phyloP scores from a whole-genome alignment of 2,113 vertebrate species.

The Takifugu flavidus region DNA sequence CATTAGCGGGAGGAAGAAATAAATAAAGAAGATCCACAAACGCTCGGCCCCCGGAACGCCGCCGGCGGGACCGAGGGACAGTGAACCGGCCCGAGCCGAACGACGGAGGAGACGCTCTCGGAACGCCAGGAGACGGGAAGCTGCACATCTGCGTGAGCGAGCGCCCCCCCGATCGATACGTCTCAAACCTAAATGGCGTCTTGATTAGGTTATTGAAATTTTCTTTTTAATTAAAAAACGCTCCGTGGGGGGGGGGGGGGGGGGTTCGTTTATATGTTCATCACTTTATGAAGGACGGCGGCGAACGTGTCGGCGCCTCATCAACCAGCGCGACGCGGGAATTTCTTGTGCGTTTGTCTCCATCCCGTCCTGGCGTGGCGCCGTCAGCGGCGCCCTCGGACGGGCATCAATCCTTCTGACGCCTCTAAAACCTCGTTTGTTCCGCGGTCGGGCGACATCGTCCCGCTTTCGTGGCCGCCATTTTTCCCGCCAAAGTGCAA shows the following conservation, averaged over 20 bases:
- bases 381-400: slow-evolving; percentile 39
- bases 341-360: slow-evolving; percentile 46
- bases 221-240: slow-evolving; percentile 76
- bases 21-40: not conserved
- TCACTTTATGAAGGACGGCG: slow-evolving; percentile 31
- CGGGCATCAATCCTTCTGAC: slow-evolving; percentile 46
- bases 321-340: slow-evolving; percentile 49
- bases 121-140: slow-evolving; percentile 64
- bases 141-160: slow-evolving; percentile 67
- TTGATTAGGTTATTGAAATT: slow-evolving; percentile 74
- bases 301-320: slow-evolving; percentile 33
- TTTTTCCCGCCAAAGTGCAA: not conserved
- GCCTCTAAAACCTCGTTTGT: slow-evolving; percentile 27
- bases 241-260: slow-evolving; percentile 28
- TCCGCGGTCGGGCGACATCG: slow-evolving; percentile 2
- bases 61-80: slow-evolving; percentile 23
- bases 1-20: slow-evolving; percentile 47
- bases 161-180: slow-evolving; percentile 57
- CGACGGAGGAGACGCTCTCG: slow-evolving; percentile 56
- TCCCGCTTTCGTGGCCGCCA: slow-evolving; percentile 1
- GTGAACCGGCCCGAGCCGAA: slow-evolving; percentile 28
- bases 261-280: slow-evolving; percentile 49
- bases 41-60: too few species aligned
- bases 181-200: slow-evolving; percentile 70
- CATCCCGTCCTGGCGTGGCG: slow-evolving; percentile 30